Conservation (phyloP, 2,888 invertebrate species). For the Malacosoma neustria region DNA sequence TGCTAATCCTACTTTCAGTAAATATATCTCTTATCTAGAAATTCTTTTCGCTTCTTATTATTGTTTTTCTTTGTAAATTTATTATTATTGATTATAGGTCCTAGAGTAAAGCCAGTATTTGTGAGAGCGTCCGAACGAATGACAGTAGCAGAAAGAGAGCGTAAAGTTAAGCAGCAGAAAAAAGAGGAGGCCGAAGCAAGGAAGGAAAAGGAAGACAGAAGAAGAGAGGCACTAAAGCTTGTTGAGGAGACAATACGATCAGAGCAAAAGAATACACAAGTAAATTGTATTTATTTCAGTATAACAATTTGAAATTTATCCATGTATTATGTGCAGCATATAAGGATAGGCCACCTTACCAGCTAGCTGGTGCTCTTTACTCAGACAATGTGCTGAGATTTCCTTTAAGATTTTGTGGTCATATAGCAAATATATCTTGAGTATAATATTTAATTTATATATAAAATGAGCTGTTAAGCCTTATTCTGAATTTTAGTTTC, state of each 20-base stretch:
- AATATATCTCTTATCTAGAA: too few species aligned
- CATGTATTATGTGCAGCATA: background rate
- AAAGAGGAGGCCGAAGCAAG: slow-evolving; percentile 89
- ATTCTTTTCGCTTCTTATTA: too few species aligned
- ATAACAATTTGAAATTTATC: background rate
- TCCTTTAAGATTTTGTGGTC: too few species aligned
- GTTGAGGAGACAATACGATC: slow-evolving; percentile 92
- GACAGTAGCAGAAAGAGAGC: slow-evolving; percentile 95
- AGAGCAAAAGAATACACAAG: slow-evolving; percentile 80
- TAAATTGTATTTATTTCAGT: slow-evolving; percentile 16
- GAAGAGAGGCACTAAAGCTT: slow-evolving; percentile 90
- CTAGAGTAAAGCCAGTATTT: slow-evolving; percentile 95
- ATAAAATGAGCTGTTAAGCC: too few species aligned
- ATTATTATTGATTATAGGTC: slow-evolving; percentile 64
- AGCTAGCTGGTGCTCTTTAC: too few species aligned
- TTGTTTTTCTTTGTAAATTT: too few species aligned
- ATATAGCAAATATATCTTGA: too few species aligned
- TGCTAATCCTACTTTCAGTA: too few species aligned
- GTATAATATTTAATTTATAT: too few species aligned
- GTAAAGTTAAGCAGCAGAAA: slow-evolving; percentile 88
- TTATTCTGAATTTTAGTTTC: too few species aligned
- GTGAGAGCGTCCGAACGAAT: slow-evolving; percentile 94
- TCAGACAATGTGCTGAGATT: too few species aligned
- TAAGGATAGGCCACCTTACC: background rate
- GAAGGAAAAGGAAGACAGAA: slow-evolving; percentile 90